Evolutionary conservation across 2,797 vertebrate species (phyloP), one percentile per base, ranked within the genome.

Genomic region (Crypturellus tataupa): DNA sequence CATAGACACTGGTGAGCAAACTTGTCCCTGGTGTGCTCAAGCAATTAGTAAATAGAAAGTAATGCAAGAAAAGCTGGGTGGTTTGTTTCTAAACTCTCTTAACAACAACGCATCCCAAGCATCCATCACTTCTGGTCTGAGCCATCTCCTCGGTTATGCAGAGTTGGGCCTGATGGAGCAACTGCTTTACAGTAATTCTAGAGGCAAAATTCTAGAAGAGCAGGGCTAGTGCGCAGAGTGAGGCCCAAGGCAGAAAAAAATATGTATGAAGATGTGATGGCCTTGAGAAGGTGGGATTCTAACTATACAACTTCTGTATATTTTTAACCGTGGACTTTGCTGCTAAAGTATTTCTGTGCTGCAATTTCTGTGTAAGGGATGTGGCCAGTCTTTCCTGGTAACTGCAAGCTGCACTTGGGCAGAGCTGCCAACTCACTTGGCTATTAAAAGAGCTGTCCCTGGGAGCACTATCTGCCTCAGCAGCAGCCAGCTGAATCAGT

Each of bases 1-100:
- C 0, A 0, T 73, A 51, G 39, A 17, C 2, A 9, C 67, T 79
- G 77, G 46, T 73, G 44, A 86, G 35, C 51, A 76, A 40, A 90
- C 39, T 60, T 40, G 39, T 68, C 7, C 27, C 31, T 58, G 25
- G 0, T 0, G 37, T 33, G 64, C n/a, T 37, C 1, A 3, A 42
- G 44, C 44, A 82, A 79, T 29, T 90, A 29, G 44, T 46, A 42
- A 40, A 46, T 21, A 31, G 79, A 78, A 83, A 46, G 46, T 27
- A 58, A 60, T 89, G 49, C 40, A 42, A 46, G 81, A 83, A 90
- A 71, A 80, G 40, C 40, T 55, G 29, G 7, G 29, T 75, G 0
- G 0, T 83, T 80, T 71, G 72, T 78, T 93, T 49, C 47, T 49
- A 11, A 49, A 49, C 24, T 49, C 47, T 84, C 70, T 68, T 76